Percentiles rank a stretch among this genome's conserved stretches.
phyloP scores from a whole-genome alignment of 2,888 invertebrate genomes.

The Lamproptera curius region DNA sequence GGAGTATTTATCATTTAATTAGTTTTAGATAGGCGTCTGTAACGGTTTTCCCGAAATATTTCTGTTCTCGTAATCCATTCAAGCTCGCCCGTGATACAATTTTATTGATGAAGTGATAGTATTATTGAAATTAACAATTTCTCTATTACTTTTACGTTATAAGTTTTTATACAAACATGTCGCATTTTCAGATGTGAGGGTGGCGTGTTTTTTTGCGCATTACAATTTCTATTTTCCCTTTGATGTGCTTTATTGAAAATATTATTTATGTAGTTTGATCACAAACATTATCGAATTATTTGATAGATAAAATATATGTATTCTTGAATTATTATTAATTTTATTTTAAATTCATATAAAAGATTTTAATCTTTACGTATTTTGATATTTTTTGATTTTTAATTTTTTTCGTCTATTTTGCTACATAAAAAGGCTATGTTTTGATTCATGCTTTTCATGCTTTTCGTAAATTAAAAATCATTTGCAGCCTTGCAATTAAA shows the following conservation, averaged over 20 bases:
- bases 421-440: no score
- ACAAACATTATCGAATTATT: no score
- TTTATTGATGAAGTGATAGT: conserved; percentile 20
- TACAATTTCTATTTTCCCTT: conserved; percentile 14
- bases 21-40: conserved; percentile 63
- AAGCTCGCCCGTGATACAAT: conserved; percentile 28
- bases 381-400: no score
- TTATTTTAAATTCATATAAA: no score
- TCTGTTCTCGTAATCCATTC: conserved; percentile 54
- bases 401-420: no score
- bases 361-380: no score
- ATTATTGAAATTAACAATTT: conserved; percentile 21
- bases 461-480: no score
- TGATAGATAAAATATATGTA: no score
- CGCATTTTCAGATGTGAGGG: background rate
- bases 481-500: no score
- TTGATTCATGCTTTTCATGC: no score
- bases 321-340: no score
- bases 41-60: conserved; percentile 50
- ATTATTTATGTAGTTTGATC: conserved; percentile 25
- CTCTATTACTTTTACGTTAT: conserved; percentile 9
- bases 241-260: conserved; percentile 8
- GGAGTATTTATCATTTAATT: conserved; percentile 73
- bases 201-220: background rate
- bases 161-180: background rate